Base-by-base conservation (phyloP, 1,140 invertebrate genomes). In the Ips typographus region DNA sequence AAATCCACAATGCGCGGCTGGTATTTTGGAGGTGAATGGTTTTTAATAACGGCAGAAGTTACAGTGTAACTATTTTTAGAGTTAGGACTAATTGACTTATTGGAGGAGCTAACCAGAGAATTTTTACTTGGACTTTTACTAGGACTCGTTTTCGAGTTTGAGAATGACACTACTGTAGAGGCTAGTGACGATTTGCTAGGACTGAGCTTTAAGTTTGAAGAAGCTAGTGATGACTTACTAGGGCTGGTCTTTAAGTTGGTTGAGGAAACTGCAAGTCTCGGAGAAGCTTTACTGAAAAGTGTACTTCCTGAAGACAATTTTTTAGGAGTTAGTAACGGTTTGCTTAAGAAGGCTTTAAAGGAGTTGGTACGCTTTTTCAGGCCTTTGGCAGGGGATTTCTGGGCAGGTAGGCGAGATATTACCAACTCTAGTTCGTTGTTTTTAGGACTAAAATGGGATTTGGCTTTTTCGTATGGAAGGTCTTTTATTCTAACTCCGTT, bases 401-500 rank as follows among this genome's bases (percentile, higher is more conserved):
- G 8, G 42, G 4, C 5, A 22, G 71, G 60, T 4, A 8, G 39
- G 51, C 74, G 62, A 7, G 72, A 58, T 52, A 79, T 73, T 1
- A 77, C 65, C 40, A 78, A 72, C 74, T 78, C 74, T 8, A 79
- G 7, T 71, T 77, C 76, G 44, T 76, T 76, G 60, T 76, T 73
- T 63, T 72, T 63, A 49, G 74, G 71, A 44, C 40, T 36, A 5
- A 78, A 55, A 5, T 74, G 66, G 40, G 43, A 62, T 51, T 60
- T 68, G 0, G 70, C 72, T 37, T 67, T 51, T 1, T 87, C 81
- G 83, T 92, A 89, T 7, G 86, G 87, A 6, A 93, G 79, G n/a
- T 92, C 92, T 47, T 90, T 85, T 61, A 94, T 80, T 75, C 89
- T 84, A 70, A 86, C 84, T 0, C 93, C 93, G 79, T 94, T 94